A percentile compares a stretch with the other conserved stretches of the same genome.
These are phyloP conservation scores for Poecilia velifera DNA, from an alignment of 2,797 vertebrate species.

Conservation along the genomic window DNA sequence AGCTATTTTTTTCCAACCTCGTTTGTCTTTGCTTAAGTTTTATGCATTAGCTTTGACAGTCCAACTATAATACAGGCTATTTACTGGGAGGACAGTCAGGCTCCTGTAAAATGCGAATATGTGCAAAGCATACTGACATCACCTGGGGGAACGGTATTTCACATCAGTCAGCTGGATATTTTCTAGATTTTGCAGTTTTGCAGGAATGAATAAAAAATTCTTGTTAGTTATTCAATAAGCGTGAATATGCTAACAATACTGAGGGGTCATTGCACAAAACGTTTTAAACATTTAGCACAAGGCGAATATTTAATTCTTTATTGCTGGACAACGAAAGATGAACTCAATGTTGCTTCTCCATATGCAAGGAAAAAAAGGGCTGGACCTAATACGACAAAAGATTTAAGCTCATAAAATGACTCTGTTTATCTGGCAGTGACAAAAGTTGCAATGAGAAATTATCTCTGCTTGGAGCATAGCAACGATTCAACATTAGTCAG, in stretches of 20 bases:
- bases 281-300: constrained; percentile 23
- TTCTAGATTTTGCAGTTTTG: neutral
- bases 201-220: neutral
- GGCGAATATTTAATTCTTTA: constrained; percentile 13
- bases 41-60: neutral
- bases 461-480: constrained; percentile 38
- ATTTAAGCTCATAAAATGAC: constrained; percentile 11
- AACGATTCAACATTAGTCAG: constrained; percentile 63
- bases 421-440: constrained; percentile 32
- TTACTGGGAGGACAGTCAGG: neutral
- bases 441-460: constrained; percentile 48
- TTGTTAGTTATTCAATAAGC: neutral
- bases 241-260: neutral
- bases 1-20: neutral
- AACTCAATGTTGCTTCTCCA: constrained; percentile 26
- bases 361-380: constrained; percentile 17
- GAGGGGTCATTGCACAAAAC: constrained; percentile 3
- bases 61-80: neutral
- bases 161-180: neutral
- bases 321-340: neutral
- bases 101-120: neutral
- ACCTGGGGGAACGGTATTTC: neutral
- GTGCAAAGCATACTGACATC: neutral
- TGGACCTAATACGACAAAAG: constrained; percentile 24
- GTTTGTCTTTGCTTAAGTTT: constrained; percentile 6